Percentiles rank a stretch among this genome's conserved stretches.
Evolutionary conservation across 1,140 invertebrate genomes (phyloP).

Genomic region (Drosophila parvula): DNA sequence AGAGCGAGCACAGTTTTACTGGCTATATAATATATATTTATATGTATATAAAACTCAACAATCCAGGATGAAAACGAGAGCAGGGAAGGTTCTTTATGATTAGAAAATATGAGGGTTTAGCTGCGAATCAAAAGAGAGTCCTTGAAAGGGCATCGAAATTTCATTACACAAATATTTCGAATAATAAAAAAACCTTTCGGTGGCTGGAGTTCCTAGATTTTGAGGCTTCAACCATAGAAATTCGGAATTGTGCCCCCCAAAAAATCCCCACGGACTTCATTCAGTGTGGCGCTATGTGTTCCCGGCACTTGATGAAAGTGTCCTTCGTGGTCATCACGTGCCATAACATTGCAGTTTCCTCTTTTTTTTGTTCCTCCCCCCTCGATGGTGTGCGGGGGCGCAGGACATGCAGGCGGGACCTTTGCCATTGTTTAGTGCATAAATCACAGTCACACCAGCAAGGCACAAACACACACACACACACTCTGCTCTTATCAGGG

Average conservation of each 20-base stretch:
- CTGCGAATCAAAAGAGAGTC: neutral
- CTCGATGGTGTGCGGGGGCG: neutral
- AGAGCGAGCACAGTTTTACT: slow-evolving; percentile 22
- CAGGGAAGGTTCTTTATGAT: slow-evolving; percentile 23
- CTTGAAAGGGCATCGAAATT: neutral
- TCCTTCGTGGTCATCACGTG: slow-evolving; percentile 54
- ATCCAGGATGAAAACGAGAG: neutral
- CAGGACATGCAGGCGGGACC: slow-evolving; percentile 27
- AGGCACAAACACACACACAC: neutral
- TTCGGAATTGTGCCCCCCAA: neutral
- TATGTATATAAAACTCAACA: too few species aligned
- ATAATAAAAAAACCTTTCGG: too few species aligned
- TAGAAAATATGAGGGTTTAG: neutral
- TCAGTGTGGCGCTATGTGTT: slow-evolving; percentile 10
- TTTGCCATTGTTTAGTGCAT: slow-evolving; percentile 72
- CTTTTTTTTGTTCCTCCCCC: neutral
- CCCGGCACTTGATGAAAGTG: slow-evolving; percentile 46
- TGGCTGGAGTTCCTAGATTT: too few species aligned
- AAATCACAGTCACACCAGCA: slow-evolving; percentile 67
- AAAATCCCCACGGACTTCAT: neutral
- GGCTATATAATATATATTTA: too few species aligned
- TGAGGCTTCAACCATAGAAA: neutral
- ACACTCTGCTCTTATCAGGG: slow-evolving; percentile 54
- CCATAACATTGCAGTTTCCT: slow-evolving; percentile 47
- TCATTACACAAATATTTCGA: too few species aligned